Base-by-base conservation (phyloP, 2,113 vertebrate species). In the Varanus komodoensis region DNA sequence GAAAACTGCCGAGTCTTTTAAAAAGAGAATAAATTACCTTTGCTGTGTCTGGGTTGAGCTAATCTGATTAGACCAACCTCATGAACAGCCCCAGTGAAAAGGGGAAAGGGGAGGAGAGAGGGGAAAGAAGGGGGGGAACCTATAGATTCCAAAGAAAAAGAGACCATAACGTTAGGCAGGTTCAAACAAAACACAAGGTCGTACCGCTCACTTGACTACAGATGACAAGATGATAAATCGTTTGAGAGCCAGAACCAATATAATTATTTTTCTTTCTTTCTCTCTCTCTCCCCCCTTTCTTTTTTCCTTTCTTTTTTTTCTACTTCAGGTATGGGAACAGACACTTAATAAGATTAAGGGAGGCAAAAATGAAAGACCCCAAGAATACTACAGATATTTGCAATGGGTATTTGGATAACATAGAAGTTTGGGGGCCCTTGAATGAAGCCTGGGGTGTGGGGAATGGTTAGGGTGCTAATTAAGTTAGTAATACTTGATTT, bases 11-110 rank as follows among this genome's bases (percentile, higher is more conserved):
- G 96, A 97, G 95, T 95, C 97, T 97, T 98, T 97, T 98, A 61
- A 97, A 96, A 97, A 97, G 97, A 98, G 98, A 98, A 98, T 98
- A 98, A 98, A 98, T 98, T 97, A 97, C 97, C 91, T 92, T 96
- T 97, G 97, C 97, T 97, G 97, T 97, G 94, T 98, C 97, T 98
- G 97, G 98, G 97, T 97, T 98, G 97, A 98, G 98, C 98, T 98
- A 99, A 99, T 99, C 98, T 98, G 98, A 98, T 99, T 98, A 99
- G 97, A 97, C 97, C 98, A 98, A 98, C 97, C 98, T 98, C 98
- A 98, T 98, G 98, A 98, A 98, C 97, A 95, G 97, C 92, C 96
- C 21, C 95, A 61, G 96, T 98, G 98, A 97, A 98, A 98, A 97
- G 89, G 15, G 73, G 29, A 52, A 69, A 25, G 27, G 32, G 27